Evolutionary conservation across 2,113 vertebrate genomes (phyloP).

Genomic region (Chamaea fasciata): DNA sequence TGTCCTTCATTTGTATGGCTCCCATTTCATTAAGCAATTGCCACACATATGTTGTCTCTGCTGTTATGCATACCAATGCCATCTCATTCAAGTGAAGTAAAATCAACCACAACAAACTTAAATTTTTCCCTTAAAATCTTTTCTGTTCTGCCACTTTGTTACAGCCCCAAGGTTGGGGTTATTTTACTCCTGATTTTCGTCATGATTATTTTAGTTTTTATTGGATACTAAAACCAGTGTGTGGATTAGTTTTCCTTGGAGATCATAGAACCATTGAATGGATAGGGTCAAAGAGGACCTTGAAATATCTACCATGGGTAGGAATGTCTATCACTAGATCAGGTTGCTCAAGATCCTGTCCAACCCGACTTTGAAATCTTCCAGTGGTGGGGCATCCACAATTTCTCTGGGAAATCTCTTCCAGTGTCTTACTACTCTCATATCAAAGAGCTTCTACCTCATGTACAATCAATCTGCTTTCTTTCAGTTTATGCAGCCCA

Average conservation of each 20-base stretch:
- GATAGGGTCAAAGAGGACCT: background rate
- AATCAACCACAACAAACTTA: background rate
- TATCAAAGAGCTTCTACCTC: background rate
- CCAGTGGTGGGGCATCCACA: background rate
- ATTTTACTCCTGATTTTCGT: background rate
- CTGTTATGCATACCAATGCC: background rate
- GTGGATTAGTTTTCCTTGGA: background rate
- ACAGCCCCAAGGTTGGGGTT: rapidly evolving
- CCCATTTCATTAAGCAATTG: background rate
- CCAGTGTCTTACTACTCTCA: background rate
- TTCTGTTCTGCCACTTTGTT: background rate
- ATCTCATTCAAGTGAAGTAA: background rate
- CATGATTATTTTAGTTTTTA: background rate
- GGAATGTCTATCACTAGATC: background rate
- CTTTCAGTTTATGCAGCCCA: background rate
- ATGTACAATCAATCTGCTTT: background rate
- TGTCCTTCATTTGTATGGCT: background rate
- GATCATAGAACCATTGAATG: background rate
- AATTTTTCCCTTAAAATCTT: background rate
- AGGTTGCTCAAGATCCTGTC: background rate
- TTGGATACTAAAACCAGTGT: rapidly evolving
- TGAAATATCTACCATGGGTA: background rate
- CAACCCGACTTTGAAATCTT: background rate
- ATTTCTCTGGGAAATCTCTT: background rate
- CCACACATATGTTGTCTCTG: background rate